Conservation (phyloP, 30 jellyfish, hydroid and myxozoan genomes). For the Hydra vulgaris region DNA sequence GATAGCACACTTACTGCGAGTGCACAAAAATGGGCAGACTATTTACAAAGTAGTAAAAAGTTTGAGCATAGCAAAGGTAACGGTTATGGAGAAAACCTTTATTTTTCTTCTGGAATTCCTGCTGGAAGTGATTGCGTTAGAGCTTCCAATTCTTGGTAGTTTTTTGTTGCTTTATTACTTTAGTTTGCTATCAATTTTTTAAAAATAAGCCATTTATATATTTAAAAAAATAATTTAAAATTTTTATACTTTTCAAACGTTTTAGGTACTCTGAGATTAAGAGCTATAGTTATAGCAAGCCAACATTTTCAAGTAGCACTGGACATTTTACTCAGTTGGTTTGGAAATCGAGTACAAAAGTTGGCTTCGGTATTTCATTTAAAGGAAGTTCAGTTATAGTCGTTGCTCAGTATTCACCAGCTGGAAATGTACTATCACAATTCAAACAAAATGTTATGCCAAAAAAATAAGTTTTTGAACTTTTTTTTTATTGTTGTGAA, state of each 20-base stretch:
- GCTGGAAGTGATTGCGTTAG: not conserved
- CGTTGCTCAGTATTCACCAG: slow-evolving; percentile 17
- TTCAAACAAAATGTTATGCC: not conserved
- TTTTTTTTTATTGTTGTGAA: not conserved
- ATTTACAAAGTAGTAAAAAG: not conserved
- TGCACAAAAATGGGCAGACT: slow-evolving; percentile 4
- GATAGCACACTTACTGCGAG: not conserved
- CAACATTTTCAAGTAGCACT: slow-evolving; percentile 5
- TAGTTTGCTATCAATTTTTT: not conserved
- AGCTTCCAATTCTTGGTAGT: not conserved
- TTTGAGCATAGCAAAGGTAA: slow-evolving; percentile 11
- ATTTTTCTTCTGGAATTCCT: not conserved
- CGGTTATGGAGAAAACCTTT: slow-evolving; percentile 1
- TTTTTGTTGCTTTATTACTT: not conserved
- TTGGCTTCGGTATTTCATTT: slow-evolving; percentile 16
- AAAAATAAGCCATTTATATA: not conserved
- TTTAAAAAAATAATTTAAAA: no score
- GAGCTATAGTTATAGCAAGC: not conserved
- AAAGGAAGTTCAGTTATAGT: not conserved
- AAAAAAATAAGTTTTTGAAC: not conserved
- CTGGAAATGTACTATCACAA: not conserved
- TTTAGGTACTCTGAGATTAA: not conserved
- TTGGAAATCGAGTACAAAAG: slow-evolving; percentile 9
- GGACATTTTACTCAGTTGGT: slow-evolving; percentile 21
- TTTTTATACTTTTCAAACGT: not conserved